Conservation (phyloP, 2,797 vertebrate species). For the Etheostoma perlongum region DNA sequence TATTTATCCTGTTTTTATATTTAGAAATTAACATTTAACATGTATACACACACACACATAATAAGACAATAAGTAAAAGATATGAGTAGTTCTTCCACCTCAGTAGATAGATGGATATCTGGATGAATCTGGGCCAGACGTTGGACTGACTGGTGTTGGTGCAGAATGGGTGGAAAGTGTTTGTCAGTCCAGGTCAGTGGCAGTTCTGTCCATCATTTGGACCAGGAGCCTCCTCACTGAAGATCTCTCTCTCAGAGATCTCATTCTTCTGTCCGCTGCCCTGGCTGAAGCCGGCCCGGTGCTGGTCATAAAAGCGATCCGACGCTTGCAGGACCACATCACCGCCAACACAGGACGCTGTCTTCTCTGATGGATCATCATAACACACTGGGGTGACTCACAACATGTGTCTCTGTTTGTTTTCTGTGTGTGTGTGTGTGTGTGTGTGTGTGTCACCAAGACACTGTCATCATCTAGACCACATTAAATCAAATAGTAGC, state of each 20-base stretch:
- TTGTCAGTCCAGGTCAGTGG: not conserved
- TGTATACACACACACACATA: too few relatives aligned
- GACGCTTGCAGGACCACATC: slow-evolving; percentile 17
- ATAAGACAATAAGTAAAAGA: not conserved
- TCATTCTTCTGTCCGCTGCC: slow-evolving; percentile 3
- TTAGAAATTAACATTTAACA: too few relatives aligned
- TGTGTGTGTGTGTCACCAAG: slow-evolving; percentile 21
- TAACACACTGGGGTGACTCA: slow-evolving; percentile 74
- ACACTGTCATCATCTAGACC: slow-evolving; percentile 65
- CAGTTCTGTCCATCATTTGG: not conserved
- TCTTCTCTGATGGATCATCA: slow-evolving; percentile 42
- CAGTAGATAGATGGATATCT: not conserved
- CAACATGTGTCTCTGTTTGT: slow-evolving; percentile 78
- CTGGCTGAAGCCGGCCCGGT: slow-evolving; percentile 8
- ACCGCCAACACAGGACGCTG: slow-evolving; percentile 34
- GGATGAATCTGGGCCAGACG: too few relatives aligned
- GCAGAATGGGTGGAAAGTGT: not conserved
- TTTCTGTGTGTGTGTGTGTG: slow-evolving; percentile 23
- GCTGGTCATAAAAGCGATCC: slow-evolving; percentile 18
- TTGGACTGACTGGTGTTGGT: not conserved
- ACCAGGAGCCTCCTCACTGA: not conserved
- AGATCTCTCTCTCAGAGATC: not conserved
- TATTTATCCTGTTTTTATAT: too few relatives aligned
- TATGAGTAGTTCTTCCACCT: not conserved
- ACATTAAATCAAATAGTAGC: slow-evolving; percentile 63